phyloP scores from a whole-genome alignment of 2,888 invertebrate genomes.

The Dynastes grantii region DNA sequence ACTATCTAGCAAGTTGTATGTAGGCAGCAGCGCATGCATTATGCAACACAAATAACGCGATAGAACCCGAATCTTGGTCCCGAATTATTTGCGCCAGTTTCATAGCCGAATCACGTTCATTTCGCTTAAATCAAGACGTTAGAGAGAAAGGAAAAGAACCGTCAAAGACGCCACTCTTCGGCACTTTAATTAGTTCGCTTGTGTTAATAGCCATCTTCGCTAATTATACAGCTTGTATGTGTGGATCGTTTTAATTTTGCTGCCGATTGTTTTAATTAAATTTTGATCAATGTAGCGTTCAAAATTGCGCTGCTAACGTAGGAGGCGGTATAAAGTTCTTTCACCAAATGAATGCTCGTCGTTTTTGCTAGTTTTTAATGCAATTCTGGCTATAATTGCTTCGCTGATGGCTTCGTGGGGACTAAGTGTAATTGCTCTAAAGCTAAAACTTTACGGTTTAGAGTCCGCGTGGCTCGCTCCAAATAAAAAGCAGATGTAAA shows the following conservation, averaged over 20 bases:
- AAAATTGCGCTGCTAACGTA: neutral
- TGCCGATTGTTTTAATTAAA: constrained; percentile 25
- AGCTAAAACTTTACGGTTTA: constrained; percentile 8
- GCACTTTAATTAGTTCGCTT: constrained; percentile 38
- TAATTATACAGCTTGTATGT: constrained; percentile 11
- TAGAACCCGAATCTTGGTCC: neutral
- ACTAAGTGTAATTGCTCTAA: neutral
- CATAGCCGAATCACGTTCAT: neutral
- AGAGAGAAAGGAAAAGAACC: constrained; percentile 14
- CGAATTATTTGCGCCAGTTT: neutral
- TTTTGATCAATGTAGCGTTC: constrained; percentile 11
- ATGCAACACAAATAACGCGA: constrained; percentile 32
- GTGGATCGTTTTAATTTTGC: constrained; percentile 21
- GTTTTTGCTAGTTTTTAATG: constrained; percentile 6
- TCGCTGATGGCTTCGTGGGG: neutral
- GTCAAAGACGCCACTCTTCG: constrained; percentile 15
- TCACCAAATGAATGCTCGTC: neutral
- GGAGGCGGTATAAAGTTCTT: constrained; percentile 4
- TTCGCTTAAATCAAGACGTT: constrained; percentile 20
- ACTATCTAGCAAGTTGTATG: neutral
- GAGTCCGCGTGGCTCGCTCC: neutral
- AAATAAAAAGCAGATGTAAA: constrained; percentile 4
- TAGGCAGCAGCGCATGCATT: constrained; percentile 13
- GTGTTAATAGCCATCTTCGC: constrained; percentile 31
- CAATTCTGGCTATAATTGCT: constrained; percentile 5